Base-by-base conservation (phyloP, 2,797 vertebrate species). In the Centropyge bicolor region DNA sequence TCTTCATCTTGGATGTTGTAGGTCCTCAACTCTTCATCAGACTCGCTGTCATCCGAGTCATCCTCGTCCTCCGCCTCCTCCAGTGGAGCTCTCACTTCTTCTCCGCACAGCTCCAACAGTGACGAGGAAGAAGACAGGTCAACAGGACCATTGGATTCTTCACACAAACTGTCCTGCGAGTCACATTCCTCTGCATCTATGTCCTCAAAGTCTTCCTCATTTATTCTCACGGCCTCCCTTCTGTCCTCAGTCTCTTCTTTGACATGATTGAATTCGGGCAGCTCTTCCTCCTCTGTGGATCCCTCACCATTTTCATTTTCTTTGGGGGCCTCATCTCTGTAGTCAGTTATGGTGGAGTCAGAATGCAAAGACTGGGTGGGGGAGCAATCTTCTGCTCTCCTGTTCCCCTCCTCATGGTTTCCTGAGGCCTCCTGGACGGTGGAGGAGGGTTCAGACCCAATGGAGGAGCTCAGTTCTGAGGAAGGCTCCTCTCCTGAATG, bases 1-100 rank as follows among this genome's bases (percentile, higher is more conserved):
- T 97, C 97, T 36, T 98, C 98, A 90, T 98, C 98, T 91, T 98
- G 97, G 88, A 98, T 92, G 89, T 95, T 98, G 93, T 99, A 98
- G 86, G 96, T 97, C 83, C 97, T 94, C 54, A 98, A 93, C 86
- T 99, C 98, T 86, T 99, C 98, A 0, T 99, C 98, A 0, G 97
- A 99, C 86, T 99, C 98, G 0, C 97, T 99, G 91, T 99, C 98
- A 20, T 98, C 97, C 0, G 97, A 97, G 86, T 98, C 97, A 1
- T 98, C 97, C 49, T 98, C 97, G 22, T 97, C 97, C 27, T 94
- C 94, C 0, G 92, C 94, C 57, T 94, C 94, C 35, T 95, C 95
- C 27, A 95, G 92, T 0, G 96, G 95, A 31, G 95, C 95, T 16
- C 91, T 93, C 40, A 89, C 91, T 51, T 94, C 90, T 77, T 84